Conservation (phyloP, 2,113 vertebrate species). For the Galeopterus variegatus region DNA sequence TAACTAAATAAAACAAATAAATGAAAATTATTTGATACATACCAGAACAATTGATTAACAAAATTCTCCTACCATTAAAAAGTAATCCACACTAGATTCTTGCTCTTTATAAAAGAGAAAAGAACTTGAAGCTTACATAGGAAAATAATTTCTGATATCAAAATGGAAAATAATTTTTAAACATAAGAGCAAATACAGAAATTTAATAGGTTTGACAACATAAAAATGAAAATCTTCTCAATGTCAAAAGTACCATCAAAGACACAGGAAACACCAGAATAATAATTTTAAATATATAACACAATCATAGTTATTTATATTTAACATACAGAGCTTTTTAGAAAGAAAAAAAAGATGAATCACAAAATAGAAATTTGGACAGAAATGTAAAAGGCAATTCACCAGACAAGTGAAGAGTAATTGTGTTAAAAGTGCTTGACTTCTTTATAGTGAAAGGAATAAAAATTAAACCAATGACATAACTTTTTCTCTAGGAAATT, state of each 20-base stretch:
- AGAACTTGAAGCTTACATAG: not conserved
- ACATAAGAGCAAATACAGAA: conserved; percentile 26
- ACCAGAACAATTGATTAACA: not conserved
- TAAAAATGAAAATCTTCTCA: conserved; percentile 17
- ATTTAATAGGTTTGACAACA: not conserved
- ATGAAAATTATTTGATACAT: not conserved
- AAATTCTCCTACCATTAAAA: not conserved
- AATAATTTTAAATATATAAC: not conserved
- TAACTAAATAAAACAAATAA: not conserved
- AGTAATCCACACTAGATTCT: not conserved
- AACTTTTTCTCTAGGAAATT: not conserved
- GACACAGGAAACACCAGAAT: conserved; percentile 10
- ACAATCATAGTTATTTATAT: not conserved
- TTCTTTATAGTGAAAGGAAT: conserved; percentile 50
- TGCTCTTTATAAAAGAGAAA: conserved; percentile 2
- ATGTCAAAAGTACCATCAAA: not conserved
- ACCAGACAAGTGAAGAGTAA: conserved; percentile 12
- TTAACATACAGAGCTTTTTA: conserved; percentile 15
- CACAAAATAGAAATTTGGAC: not conserved
- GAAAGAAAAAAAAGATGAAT: not conserved
- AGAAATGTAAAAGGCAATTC: conserved; percentile 17
- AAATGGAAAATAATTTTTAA: not conserved
- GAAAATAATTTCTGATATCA: conserved; percentile 4
- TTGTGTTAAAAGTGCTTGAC: too few relatives aligned
- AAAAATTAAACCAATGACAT: not conserved